Evolutionary conservation across 1,140 invertebrate genomes (phyloP).

Genomic region (Pseudomyrmex dendroicus): DNA sequence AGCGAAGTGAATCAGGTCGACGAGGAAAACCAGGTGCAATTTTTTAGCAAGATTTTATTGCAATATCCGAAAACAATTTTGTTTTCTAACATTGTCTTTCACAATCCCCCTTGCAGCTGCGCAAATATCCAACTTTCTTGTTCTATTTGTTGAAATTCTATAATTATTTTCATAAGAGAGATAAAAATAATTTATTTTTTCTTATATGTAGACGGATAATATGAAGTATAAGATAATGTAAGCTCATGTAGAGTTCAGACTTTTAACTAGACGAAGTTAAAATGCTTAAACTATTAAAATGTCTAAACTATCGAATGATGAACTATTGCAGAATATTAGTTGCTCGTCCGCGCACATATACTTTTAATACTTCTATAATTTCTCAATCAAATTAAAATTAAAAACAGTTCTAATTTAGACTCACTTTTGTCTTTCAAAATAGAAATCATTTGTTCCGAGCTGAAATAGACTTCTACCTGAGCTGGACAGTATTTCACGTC

Average conservation of each 20-base stretch:
- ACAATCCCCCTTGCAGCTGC: background rate
- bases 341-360: background rate
- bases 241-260: too few species aligned
- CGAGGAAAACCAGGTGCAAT: constrained; percentile 27
- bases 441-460: constrained; percentile 22
- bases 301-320: too few species aligned
- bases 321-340: constrained; percentile 9
- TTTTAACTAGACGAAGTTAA: too few species aligned
- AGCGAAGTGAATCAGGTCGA: background rate
- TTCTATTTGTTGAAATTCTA: background rate
- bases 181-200: background rate
- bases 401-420: constrained; percentile 23
- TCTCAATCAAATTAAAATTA: constrained; percentile 25
- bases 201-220: background rate
- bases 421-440: background rate
- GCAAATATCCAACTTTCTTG: background rate
- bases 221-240: background rate
- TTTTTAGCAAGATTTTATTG: constrained; percentile 61
- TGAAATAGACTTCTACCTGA: constrained; percentile 34
- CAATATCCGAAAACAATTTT: background rate
- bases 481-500: constrained; percentile 44
- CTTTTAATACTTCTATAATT: background rate
- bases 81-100: constrained; percentile 4
- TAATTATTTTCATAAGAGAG: background rate
- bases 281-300: too few species aligned